Conservation (phyloP, 2,113 vertebrate genomes). For the Emydura subglobosa region DNA sequence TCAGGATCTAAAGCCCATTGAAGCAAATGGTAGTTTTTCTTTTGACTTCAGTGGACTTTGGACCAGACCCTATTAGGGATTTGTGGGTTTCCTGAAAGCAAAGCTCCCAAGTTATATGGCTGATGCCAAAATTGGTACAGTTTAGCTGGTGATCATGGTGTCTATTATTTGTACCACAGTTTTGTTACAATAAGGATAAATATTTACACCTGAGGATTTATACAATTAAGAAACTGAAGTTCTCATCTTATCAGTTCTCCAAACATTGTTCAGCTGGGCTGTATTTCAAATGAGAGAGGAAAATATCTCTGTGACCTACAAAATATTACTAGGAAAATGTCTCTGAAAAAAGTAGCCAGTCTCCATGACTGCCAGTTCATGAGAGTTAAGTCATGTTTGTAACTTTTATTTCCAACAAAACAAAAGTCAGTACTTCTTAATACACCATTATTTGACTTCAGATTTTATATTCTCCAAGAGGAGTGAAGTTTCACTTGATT, state of each 20-base stretch:
- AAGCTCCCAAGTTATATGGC: fast-evolving
- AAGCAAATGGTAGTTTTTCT: background rate
- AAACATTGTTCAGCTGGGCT: background rate
- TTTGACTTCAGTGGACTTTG: background rate
- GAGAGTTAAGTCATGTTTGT: background rate
- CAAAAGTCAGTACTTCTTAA: background rate
- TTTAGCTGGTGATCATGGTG: background rate
- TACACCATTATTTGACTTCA: background rate
- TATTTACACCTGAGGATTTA: background rate
- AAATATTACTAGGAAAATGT: background rate
- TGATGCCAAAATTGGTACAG: background rate
- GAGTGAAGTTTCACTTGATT: background rate
- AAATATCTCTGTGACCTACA: background rate
- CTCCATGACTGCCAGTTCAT: background rate
- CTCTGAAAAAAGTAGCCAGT: background rate
- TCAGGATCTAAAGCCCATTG: background rate
- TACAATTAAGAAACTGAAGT: background rate
- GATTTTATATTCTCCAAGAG: background rate
- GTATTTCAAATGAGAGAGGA: background rate
- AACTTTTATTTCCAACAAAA: background rate
- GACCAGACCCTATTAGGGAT: background rate
- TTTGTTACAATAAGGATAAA: background rate
- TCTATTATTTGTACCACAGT: background rate
- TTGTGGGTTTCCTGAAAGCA: background rate
- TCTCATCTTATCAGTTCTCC: background rate